Evolutionary conservation across 92 coral and sea anemone species (phyloP).

Genomic region (Paragorgia papillata): DNA sequence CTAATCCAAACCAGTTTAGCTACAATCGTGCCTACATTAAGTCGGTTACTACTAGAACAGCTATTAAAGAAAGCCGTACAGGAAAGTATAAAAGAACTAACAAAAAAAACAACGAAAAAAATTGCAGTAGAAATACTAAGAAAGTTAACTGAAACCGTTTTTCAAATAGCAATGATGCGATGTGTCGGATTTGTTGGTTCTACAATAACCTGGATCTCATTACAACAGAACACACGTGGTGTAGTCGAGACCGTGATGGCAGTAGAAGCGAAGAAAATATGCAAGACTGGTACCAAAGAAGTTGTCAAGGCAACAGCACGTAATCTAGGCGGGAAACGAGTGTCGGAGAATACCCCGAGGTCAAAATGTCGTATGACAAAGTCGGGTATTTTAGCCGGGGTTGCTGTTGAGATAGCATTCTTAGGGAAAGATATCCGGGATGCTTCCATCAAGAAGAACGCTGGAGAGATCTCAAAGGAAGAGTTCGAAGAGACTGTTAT

Average conservation of each 20-base stretch:
- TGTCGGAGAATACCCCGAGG: constrained; percentile 8
- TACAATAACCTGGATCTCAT: neutral
- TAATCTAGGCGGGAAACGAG: neutral
- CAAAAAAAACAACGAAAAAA: constrained; percentile 1
- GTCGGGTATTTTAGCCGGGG: constrained; percentile 34
- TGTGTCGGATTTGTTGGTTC: constrained; percentile 33
- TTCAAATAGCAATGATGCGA: constrained; percentile 29
- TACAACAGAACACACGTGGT: constrained; percentile 19
- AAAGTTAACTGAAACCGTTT: constrained; percentile 17
- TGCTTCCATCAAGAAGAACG: constrained; percentile 29
- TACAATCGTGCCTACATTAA: constrained; percentile 16
- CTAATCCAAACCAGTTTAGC: constrained; percentile 12
- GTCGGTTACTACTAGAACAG: constrained; percentile 21
- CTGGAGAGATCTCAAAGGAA: constrained; percentile 28
- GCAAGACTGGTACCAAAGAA: constrained; percentile 21
- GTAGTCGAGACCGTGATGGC: constrained; percentile 8
- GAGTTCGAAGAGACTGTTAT: constrained; percentile 42
- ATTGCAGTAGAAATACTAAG: neutral
- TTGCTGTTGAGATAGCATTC: constrained; percentile 37
- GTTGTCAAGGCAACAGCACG: constrained; percentile 18
- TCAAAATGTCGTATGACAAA: constrained; percentile 35
- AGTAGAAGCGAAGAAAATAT: neutral
- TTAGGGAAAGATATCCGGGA: constrained; percentile 36
- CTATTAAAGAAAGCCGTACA: constrained; percentile 35
- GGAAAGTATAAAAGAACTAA: constrained; percentile 20